Conservation (phyloP, 2,888 invertebrate species). For the Plebejus anna region DNA sequence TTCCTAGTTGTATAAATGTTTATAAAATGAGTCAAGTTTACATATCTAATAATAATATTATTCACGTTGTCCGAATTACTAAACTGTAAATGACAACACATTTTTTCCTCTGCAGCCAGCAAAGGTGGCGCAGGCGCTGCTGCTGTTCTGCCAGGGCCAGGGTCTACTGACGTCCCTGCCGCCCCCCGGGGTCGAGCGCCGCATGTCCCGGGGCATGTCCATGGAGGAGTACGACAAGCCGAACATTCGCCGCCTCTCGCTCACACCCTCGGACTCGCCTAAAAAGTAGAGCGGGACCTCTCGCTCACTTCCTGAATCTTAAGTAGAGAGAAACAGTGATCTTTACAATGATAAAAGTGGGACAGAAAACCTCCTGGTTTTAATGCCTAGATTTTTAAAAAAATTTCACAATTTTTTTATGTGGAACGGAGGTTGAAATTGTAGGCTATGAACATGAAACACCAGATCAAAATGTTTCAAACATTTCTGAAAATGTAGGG, state of each 20-base stretch:
- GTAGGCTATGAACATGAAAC: background rate
- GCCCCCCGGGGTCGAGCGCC: slow-evolving; percentile 88
- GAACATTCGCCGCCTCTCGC: slow-evolving; percentile 86
- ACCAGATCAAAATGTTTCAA: background rate
- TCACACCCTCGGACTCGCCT: slow-evolving; percentile 65
- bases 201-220: slow-evolving; percentile 84
- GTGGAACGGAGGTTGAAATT: background rate
- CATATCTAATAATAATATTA: no score
- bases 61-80: no score
- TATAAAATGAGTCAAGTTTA: no score
- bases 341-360: background rate
- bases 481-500: background rate
- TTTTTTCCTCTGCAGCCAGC: slow-evolving; percentile 82
- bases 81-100: no score
- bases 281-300: slow-evolving; percentile 10
- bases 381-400: background rate
- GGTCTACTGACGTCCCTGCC: slow-evolving; percentile 90
- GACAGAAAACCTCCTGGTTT: background rate
- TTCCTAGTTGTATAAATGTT: no score
- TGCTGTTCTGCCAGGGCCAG: slow-evolving; percentile 93
- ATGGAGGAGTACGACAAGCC: slow-evolving; percentile 92
- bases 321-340: background rate
- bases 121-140: slow-evolving; percentile 90
- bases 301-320: background rate
- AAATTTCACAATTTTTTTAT: background rate